A percentile compares a stretch with the other conserved stretches of the same genome.
These are phyloP conservation scores for Acronicta leporina DNA, from an alignment of 2,888 invertebrate genomes.

Conservation along the genomic window DNA sequence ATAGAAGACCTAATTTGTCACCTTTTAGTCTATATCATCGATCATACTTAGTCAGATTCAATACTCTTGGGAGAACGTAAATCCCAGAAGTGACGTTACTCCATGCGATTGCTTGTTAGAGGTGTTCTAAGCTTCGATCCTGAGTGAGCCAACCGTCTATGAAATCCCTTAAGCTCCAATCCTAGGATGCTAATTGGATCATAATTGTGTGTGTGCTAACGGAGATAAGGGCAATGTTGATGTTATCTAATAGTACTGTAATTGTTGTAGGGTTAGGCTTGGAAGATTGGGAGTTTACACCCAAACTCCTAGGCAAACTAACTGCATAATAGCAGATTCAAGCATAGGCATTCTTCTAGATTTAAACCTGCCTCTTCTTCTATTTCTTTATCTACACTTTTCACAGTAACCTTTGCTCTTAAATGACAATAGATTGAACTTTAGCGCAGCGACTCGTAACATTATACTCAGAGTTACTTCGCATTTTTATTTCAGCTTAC, in stretches of 20 bases:
- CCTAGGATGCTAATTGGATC: slow-evolving; percentile 10
- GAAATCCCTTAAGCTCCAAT: slow-evolving; percentile 26
- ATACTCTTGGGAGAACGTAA: not conserved
- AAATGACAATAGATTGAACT: slow-evolving; percentile 31
- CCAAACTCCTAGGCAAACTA: too few species aligned
- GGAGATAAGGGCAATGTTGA: not conserved
- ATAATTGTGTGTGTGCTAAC: slow-evolving; percentile 5
- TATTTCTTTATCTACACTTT: slow-evolving; percentile 4
- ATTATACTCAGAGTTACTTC: slow-evolving; percentile 24
- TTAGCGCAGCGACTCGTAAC: slow-evolving; percentile 26
- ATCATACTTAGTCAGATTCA: slow-evolving; percentile 1
- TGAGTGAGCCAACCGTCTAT: not conserved
- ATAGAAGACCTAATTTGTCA: not conserved
- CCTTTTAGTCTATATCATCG: not conserved
- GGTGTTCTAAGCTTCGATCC: slow-evolving; percentile 17
- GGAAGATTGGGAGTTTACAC: too few species aligned
- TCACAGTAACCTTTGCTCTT: slow-evolving; percentile 11
- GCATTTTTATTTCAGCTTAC: slow-evolving; percentile 39
- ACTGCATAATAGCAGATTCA: too few species aligned
- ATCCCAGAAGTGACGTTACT: slow-evolving; percentile 15
- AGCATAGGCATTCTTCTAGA: too few species aligned
- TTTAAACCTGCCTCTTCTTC: too few species aligned
- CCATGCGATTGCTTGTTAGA: slow-evolving; percentile 14
- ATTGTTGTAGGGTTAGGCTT: not conserved
- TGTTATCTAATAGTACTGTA: not conserved